Percentiles rank a stretch among this genome's conserved stretches.
Evolutionary conservation across 2,888 invertebrate species (phyloP).

Genomic region (Helleia helle): DNA sequence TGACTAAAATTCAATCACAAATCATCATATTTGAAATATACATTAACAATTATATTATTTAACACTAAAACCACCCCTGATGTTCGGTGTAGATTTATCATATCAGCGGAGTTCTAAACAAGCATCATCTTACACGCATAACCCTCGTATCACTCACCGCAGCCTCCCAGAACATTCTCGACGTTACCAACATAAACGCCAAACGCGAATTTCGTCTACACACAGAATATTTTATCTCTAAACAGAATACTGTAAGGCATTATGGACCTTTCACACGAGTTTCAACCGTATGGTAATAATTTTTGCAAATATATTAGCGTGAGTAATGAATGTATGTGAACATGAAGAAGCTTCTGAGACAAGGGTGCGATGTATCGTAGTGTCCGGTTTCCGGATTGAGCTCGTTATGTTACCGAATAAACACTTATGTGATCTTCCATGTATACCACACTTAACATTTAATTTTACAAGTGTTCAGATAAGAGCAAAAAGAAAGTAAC

Average conservation of each 20-base stretch:
- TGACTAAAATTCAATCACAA: not conserved
- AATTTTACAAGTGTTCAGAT: too few species aligned
- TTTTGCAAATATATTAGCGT: slow-evolving; percentile 26
- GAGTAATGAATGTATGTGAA: slow-evolving; percentile 18
- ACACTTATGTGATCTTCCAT: too few species aligned
- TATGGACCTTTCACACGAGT: slow-evolving; percentile 25
- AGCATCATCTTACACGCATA: slow-evolving; percentile 73
- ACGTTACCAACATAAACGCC: slow-evolving; percentile 50
- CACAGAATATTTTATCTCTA: slow-evolving; percentile 10
- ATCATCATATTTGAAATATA: too few species aligned
- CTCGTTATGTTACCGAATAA: slow-evolving; percentile 4
- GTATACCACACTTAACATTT: too few species aligned
- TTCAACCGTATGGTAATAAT: slow-evolving; percentile 25
- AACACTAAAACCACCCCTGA: slow-evolving; percentile 39
- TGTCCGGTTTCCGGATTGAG: slow-evolving; percentile 65
- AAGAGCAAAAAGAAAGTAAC: too few species aligned
- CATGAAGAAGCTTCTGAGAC: slow-evolving; percentile 51
- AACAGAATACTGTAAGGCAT: not conserved
- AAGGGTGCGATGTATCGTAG: slow-evolving; percentile 64
- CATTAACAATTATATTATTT: slow-evolving; percentile 38
- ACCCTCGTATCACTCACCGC: slow-evolving; percentile 54
- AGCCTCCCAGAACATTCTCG: slow-evolving; percentile 53
- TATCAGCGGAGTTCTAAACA: slow-evolving; percentile 65
- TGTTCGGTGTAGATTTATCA: slow-evolving; percentile 69
- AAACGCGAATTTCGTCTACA: slow-evolving; percentile 35